A percentile compares a stretch with the other conserved stretches of the same genome.
Conservation (phyloP, 92 coral and sea anemone species). For the Meandrina meandrites region DNA sequence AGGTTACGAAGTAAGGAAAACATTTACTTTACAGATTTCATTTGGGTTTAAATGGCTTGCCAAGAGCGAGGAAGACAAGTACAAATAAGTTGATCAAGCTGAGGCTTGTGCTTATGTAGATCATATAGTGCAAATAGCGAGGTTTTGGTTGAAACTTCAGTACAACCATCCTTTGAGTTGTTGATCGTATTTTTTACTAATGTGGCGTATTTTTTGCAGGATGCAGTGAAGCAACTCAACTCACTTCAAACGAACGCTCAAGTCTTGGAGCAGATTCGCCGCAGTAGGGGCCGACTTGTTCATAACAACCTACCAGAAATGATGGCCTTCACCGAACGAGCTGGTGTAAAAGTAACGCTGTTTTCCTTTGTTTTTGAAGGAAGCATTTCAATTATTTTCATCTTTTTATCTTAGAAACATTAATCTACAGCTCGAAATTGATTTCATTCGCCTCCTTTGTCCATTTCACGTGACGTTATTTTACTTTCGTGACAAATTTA, state of each 20-base stretch:
- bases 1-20: slow-evolving; percentile 26
- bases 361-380: neutral
- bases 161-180: neutral
- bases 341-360: slow-evolving; percentile 78
- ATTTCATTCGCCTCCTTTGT: neutral
- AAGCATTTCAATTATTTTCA: neutral
- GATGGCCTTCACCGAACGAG: slow-evolving; percentile 77
- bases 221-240: slow-evolving; percentile 91
- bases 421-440: neutral
- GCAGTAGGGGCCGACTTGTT: slow-evolving; percentile 62
- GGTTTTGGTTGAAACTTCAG: neutral
- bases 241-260: slow-evolving; percentile 95
- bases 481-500: slow-evolving; percentile 14
- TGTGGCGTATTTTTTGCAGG: slow-evolving; percentile 48
- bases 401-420: neutral
- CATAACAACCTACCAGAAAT: slow-evolving; percentile 77
- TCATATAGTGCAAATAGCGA: neutral
- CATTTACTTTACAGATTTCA: neutral
- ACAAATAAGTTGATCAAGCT: too few relatives aligned
- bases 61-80: neutral
- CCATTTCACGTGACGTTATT: slow-evolving; percentile 37
- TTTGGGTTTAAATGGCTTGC: neutral
- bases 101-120: too few relatives aligned
- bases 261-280: slow-evolving; percentile 84
- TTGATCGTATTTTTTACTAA: neutral